These are phyloP conservation scores for Alauda arvensis DNA, from an alignment of 2,797 vertebrate species.

Conservation along the genomic window DNA sequence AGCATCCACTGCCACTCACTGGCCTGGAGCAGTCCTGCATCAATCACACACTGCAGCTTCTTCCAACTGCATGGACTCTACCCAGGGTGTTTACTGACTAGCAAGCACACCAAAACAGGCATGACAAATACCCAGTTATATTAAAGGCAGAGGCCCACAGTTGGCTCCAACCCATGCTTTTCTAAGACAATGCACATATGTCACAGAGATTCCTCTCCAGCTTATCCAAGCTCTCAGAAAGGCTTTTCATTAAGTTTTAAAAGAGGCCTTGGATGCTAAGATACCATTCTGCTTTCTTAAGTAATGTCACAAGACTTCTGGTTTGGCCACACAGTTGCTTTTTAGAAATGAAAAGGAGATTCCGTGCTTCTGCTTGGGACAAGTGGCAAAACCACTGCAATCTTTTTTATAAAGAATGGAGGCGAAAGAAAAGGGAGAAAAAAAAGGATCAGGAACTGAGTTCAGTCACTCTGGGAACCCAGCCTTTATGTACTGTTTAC, in stretches of 20 bases:
- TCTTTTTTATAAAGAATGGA: slow-evolving; percentile 29
- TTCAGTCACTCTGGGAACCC: slow-evolving; percentile 86
- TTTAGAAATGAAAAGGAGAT: slow-evolving; percentile 84
- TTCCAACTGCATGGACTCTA: background rate
- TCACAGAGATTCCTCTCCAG: slow-evolving; percentile 67
- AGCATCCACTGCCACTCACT: background rate
- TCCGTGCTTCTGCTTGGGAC: slow-evolving; percentile 74
- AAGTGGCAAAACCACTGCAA: slow-evolving; percentile 66
- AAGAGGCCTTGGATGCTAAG: slow-evolving; percentile 77
- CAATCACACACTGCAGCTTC: background rate
- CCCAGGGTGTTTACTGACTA: slow-evolving; percentile 6
- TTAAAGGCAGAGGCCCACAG: slow-evolving; percentile 47
- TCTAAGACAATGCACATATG: slow-evolving; percentile 68
- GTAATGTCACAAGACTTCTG: slow-evolving; percentile 94
- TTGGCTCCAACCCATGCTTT: slow-evolving; percentile 35
- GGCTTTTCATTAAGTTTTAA: slow-evolving; percentile 69
- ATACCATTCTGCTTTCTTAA: slow-evolving; percentile 87
- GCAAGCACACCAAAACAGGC: slow-evolving; percentile 39
- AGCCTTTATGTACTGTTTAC: slow-evolving; percentile 86
- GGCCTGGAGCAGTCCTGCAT: slow-evolving; percentile 26
- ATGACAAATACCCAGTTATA: background rate
- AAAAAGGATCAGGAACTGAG: slow-evolving; percentile 73
- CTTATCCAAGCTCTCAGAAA: slow-evolving; percentile 69
- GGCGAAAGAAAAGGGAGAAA: background rate
- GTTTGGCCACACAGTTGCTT: slow-evolving; percentile 79